These are phyloP conservation scores for Sitta europaea DNA, from an alignment of 2,113 vertebrate species.

Conservation along the genomic window DNA sequence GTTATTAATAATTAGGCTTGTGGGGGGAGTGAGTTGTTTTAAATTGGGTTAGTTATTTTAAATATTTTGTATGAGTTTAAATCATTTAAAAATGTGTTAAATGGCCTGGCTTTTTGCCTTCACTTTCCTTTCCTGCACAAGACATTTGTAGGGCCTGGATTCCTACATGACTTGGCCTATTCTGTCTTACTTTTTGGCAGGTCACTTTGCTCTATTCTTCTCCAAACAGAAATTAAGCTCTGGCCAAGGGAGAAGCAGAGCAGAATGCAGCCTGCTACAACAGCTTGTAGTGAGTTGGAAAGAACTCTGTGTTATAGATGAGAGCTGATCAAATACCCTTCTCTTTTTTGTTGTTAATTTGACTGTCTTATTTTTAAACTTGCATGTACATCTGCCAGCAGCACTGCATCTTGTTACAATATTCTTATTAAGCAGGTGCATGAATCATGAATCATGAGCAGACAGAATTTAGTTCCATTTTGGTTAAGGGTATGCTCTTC, in stretches of 20 bases:
- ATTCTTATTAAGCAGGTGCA: conserved; percentile 57
- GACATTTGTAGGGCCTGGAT: neutral
- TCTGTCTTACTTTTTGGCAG: conserved; percentile 35
- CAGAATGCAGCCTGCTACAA: conserved; percentile 58
- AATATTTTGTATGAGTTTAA: neutral
- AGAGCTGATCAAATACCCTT: conserved; percentile 40
- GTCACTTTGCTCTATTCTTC: conserved; percentile 50
- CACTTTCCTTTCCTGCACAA: neutral
- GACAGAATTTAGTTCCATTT: neutral
- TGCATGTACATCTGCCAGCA: conserved; percentile 38
- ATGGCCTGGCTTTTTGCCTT: neutral
- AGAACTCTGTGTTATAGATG: conserved; percentile 56
- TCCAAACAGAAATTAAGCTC: conserved; percentile 54
- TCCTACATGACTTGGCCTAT: conserved; percentile 28
- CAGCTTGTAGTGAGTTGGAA: conserved; percentile 64
- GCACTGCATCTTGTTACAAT: conserved; percentile 26
- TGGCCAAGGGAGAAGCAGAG: conserved; percentile 37
- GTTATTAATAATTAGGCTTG: neutral
- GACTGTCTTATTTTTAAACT: conserved; percentile 60
- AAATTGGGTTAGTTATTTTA: neutral
- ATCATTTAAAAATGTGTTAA: neutral
- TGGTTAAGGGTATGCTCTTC: neutral
- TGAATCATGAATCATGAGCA: neutral
- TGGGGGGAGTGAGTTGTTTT: neutral
- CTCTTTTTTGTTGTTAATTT: conserved; percentile 24